phyloP scores from a whole-genome alignment of 2,113 vertebrate species.

The Rhinopomastus cyanomelas region DNA sequence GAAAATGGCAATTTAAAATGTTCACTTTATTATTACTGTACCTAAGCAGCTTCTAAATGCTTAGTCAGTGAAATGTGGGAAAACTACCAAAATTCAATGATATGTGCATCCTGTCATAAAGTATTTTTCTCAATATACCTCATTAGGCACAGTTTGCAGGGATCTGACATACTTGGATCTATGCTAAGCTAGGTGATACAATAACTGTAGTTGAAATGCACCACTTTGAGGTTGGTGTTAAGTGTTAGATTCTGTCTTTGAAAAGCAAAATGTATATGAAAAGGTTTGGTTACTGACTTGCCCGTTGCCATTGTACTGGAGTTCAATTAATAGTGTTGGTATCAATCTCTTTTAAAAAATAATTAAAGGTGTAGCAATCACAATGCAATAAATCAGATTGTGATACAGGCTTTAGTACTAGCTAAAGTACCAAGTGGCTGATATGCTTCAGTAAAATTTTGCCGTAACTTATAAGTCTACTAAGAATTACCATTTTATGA shows the following conservation, averaged over 20 bases:
- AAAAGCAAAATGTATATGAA: background rate
- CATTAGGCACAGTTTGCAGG: background rate
- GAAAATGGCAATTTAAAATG: background rate
- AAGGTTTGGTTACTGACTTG: background rate
- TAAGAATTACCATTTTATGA: background rate
- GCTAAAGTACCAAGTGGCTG: background rate
- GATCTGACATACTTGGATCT: background rate
- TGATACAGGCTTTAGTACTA: background rate
- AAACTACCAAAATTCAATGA: background rate
- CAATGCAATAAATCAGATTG: background rate
- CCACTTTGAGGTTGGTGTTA: background rate
- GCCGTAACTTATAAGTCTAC: background rate
- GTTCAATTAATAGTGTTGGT: background rate
- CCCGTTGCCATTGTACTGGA: background rate
- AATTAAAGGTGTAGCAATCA: background rate
- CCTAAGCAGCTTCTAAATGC: background rate
- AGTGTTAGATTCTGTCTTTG: background rate
- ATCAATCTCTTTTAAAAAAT: background rate
- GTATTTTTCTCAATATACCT: background rate
- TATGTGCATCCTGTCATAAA: background rate
- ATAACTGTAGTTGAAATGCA: background rate
- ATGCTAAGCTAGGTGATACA: background rate
- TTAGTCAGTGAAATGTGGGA: background rate
- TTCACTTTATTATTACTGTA: background rate
- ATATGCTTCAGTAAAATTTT: background rate